Percentiles rank a stretch among this genome's conserved stretches.
Conservation (phyloP, 1,140 invertebrate species). For the Penaeus chinensis region DNA sequence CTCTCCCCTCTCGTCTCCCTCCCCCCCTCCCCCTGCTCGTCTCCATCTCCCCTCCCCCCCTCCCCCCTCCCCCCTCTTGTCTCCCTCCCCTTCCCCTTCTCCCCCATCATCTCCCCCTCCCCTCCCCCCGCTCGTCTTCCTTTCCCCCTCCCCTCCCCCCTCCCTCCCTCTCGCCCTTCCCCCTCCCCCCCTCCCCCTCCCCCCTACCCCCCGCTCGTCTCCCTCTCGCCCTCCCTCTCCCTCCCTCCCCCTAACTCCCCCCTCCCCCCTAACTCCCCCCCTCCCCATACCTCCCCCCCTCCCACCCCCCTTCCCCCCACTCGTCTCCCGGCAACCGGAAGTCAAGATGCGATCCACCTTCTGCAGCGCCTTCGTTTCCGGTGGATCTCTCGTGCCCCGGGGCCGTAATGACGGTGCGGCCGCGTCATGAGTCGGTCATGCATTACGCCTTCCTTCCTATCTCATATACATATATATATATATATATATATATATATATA, state of each 20-base stretch:
- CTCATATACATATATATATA: too few relatives aligned
- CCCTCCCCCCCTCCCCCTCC: neutral
- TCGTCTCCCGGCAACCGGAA: neutral
- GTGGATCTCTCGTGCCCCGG: neutral
- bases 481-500: too few relatives aligned
- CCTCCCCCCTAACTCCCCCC: neutral
- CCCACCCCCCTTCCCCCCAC: neutral
- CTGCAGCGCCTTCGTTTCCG: neutral
- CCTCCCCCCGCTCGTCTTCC: neutral
- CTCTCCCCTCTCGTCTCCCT: too few relatives aligned
- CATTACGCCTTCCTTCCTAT: too few relatives aligned
- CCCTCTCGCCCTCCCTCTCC: neutral
- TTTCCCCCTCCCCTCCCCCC: neutral
- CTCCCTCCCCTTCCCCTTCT: neutral
- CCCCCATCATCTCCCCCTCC: neutral
- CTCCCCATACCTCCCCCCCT: neutral
- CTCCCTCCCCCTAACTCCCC: neutral
- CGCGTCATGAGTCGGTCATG: too few relatives aligned
- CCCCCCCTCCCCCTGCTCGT: neutral
- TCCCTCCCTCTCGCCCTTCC: neutral
- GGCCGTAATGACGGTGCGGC: too few relatives aligned
- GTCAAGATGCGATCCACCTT: conserved; percentile 9
- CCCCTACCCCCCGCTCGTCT: neutral
- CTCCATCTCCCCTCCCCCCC: neutral
- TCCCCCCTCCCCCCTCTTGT: neutral